phyloP scores from a whole-genome alignment of 1,140 invertebrate genomes.

The Stegodyphus dumicola region DNA sequence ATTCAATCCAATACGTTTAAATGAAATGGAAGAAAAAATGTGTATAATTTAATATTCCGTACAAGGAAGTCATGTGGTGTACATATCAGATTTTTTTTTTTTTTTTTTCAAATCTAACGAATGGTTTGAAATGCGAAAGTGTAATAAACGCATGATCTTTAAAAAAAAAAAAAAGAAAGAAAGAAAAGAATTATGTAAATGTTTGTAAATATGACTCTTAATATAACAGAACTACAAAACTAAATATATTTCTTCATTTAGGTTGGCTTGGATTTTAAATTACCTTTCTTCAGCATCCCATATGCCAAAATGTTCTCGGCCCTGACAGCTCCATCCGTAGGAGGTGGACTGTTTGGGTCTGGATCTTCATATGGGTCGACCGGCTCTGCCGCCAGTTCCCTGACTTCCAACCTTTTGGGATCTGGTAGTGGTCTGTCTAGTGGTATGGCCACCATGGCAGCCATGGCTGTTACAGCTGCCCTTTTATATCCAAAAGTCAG shows the following conservation, averaged over 20 bases:
- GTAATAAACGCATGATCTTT: too few relatives aligned
- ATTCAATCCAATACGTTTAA: too few relatives aligned
- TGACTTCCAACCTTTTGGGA: slow-evolving; percentile 22
- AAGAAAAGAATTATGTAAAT: too few relatives aligned
- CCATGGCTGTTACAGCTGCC: slow-evolving; percentile 56
- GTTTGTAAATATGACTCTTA: too few relatives aligned
- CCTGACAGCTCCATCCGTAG: slow-evolving; percentile 7
- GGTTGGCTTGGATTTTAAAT: slow-evolving; percentile 53
- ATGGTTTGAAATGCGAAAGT: too few relatives aligned
- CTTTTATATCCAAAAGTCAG: slow-evolving; percentile 48
- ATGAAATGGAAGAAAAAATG: too few relatives aligned
- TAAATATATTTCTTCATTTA: background rate
- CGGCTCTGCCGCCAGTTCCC: slow-evolving; percentile 2
- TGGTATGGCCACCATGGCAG: slow-evolving; percentile 28
- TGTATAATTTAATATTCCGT: too few relatives aligned
- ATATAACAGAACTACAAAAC: too few relatives aligned
- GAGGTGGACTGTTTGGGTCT: slow-evolving; percentile 19
- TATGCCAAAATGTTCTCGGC: slow-evolving; percentile 53
- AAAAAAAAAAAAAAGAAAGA: too few relatives aligned
- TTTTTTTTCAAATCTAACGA: too few relatives aligned
- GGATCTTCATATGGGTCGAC: background rate
- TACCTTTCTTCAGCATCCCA: slow-evolving; percentile 59
- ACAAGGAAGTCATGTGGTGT: too few relatives aligned
- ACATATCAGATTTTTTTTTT: too few relatives aligned
- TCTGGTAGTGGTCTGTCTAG: slow-evolving; percentile 9